Conservation (phyloP, 2,888 invertebrate species). For the Microctonus brassicae region DNA sequence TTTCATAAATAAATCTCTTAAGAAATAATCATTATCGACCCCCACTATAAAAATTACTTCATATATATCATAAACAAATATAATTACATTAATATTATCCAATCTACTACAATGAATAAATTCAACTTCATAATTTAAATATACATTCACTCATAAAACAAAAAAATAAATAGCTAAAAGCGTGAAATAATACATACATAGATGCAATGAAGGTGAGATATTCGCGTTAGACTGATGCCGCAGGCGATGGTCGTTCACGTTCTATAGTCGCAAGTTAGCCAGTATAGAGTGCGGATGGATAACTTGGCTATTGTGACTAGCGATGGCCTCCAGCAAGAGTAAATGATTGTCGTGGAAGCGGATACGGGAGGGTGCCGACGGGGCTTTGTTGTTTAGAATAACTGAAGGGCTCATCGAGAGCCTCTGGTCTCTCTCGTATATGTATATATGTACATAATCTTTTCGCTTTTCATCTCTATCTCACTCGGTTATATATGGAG, state of each 20-base stretch:
- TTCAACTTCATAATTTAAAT: too few species aligned
- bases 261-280: slow-evolving; percentile 59
- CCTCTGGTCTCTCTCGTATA: slow-evolving; percentile 37
- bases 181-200: background rate
- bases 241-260: slow-evolving; percentile 59
- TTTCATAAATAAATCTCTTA: too few species aligned
- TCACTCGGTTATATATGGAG: slow-evolving; percentile 35
- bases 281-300: slow-evolving; percentile 61
- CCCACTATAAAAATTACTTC: too few species aligned
- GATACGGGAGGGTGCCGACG: slow-evolving; percentile 59
- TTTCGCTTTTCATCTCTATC: slow-evolving; percentile 14
- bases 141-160: too few species aligned
- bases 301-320: slow-evolving; percentile 67
- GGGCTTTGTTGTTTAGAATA: slow-evolving; percentile 67
- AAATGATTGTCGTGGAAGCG: slow-evolving; percentile 64
- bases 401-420: slow-evolving; percentile 61
- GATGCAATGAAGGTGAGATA: slow-evolving; percentile 43
- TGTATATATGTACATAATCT: too few species aligned
- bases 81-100: too few species aligned
- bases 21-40: too few species aligned
- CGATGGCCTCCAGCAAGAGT: slow-evolving; percentile 66
- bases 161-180: background rate
- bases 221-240: slow-evolving; percentile 53
- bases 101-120: too few species aligned
- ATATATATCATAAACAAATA: too few species aligned